These are phyloP conservation scores for Drosophila peninsularis DNA, from an alignment of 2,888 invertebrate species.

Conservation along the genomic window DNA sequence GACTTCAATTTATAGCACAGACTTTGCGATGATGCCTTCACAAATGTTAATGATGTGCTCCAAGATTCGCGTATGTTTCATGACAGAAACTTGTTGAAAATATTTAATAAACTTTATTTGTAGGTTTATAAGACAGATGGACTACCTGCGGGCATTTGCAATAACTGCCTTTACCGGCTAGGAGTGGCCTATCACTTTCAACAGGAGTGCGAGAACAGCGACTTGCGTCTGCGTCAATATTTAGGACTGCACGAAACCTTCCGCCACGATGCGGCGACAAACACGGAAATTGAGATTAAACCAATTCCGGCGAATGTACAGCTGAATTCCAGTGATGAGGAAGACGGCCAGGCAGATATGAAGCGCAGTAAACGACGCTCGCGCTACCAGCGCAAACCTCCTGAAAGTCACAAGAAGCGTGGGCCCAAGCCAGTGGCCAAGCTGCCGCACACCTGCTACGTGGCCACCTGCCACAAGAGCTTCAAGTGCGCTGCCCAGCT, in stretches of 20 bases:
- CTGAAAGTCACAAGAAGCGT: slow-evolving; percentile 86
- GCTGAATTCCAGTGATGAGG: slow-evolving; percentile 62
- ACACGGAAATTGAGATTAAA: slow-evolving; percentile 83
- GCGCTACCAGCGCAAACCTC: slow-evolving; percentile 86
- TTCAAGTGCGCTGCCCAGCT: slow-evolving; percentile 88
- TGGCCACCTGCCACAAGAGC: slow-evolving; percentile 86
- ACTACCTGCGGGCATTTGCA: slow-evolving; percentile 87
- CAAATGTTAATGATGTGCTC: slow-evolving; percentile 88
- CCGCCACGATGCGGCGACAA: slow-evolving; percentile 86
- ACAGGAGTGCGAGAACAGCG: slow-evolving; percentile 87
- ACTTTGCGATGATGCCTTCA: slow-evolving; percentile 87
- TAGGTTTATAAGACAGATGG: slow-evolving; percentile 86
- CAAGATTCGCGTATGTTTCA: slow-evolving; percentile 85
- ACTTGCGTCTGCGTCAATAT: slow-evolving; percentile 86
- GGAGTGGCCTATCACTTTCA: slow-evolving; percentile 88
- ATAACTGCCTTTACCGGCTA: slow-evolving; percentile 87
- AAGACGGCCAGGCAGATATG: slow-evolving; percentile 67
- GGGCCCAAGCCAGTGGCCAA: slow-evolving; percentile 88
- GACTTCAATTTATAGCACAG: slow-evolving; percentile 87
- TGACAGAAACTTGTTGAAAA: neutral
- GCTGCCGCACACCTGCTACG: slow-evolving; percentile 86
- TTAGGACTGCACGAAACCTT: slow-evolving; percentile 85
- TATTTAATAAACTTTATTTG: neutral
- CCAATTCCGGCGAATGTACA: slow-evolving; percentile 42
- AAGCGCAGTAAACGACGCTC: slow-evolving; percentile 80